These are phyloP conservation scores for Egretta garzetta DNA, from an alignment of 2,113 vertebrate species.

Conservation along the genomic window DNA sequence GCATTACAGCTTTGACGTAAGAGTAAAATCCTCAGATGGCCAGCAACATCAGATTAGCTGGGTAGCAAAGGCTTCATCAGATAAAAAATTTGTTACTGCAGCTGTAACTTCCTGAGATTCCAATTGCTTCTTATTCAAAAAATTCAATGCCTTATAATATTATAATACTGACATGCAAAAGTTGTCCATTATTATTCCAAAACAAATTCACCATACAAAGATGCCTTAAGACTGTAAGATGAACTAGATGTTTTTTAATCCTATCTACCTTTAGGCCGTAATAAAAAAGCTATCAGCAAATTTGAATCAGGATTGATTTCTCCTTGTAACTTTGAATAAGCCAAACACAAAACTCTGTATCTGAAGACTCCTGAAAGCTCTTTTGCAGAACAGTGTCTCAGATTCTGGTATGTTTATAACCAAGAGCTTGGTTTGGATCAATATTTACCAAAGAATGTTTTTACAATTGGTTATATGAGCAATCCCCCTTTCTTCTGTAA, in stretches of 20 bases:
- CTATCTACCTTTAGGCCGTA: not conserved
- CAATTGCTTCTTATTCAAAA: not conserved
- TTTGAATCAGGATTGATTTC: not conserved
- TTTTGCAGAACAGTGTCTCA: not conserved
- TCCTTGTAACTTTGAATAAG: not conserved
- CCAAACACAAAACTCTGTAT: not conserved
- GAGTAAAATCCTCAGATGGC: not conserved
- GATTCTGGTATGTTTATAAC: not conserved
- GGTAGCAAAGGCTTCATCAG: not conserved
- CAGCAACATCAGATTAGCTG: not conserved
- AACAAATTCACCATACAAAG: not conserved
- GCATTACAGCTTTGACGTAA: not conserved
- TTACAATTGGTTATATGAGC: not conserved
- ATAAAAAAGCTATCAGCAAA: not conserved
- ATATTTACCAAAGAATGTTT: constrained; percentile 22
- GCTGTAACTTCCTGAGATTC: not conserved
- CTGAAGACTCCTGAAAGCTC: not conserved
- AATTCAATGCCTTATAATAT: not conserved
- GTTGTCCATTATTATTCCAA: not conserved
- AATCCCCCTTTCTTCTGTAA: constrained; percentile 9
- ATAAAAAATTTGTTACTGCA: not conserved
- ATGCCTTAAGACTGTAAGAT: not conserved
- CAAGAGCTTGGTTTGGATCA: not conserved
- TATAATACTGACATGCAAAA: not conserved
- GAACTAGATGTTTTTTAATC: not conserved